Evolutionary conservation across 1,140 invertebrate genomes (phyloP).

Genomic region (Chelonus insularis): DNA sequence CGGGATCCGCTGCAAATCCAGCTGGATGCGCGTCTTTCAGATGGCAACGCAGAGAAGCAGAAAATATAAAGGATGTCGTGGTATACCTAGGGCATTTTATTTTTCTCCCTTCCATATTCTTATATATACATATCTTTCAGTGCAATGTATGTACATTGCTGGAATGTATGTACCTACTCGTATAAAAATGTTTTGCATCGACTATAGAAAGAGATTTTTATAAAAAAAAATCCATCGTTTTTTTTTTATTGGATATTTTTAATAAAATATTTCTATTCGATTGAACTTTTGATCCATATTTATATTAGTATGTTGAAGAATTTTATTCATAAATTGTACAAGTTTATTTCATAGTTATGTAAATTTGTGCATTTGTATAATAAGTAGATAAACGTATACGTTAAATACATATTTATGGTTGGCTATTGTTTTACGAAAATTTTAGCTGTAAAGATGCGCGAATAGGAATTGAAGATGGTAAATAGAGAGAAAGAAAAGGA

Average conservation of each 20-base stretch:
- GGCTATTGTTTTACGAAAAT: constrained; percentile 25
- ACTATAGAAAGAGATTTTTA: too few species aligned
- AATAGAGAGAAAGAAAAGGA: background rate
- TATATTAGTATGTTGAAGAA: too few species aligned
- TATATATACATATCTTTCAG: background rate
- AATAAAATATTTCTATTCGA: too few species aligned
- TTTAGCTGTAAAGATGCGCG: constrained; percentile 21
- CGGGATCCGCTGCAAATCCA: constrained; percentile 17
- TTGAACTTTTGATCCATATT: too few species aligned
- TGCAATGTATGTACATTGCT: too few species aligned
- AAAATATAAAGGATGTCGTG: constrained; percentile 19
- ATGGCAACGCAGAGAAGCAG: constrained; percentile 7
- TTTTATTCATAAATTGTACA: too few species aligned
- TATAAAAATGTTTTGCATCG: too few species aligned
- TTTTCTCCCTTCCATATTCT: background rate
- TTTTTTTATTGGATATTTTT: too few species aligned
- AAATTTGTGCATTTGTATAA: too few species aligned
- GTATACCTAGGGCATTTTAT: constrained; percentile 5
- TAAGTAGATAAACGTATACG: too few species aligned
- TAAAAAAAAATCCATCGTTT: background rate
- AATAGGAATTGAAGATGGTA: background rate
- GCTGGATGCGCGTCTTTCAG: constrained; percentile 12
- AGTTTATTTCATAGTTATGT: too few species aligned
- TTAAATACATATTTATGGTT: constrained; percentile 23
- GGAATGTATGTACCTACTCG: background rate